Base-by-base conservation (phyloP, 92 coral and sea anemone species). In the Ricordea florida region DNA sequence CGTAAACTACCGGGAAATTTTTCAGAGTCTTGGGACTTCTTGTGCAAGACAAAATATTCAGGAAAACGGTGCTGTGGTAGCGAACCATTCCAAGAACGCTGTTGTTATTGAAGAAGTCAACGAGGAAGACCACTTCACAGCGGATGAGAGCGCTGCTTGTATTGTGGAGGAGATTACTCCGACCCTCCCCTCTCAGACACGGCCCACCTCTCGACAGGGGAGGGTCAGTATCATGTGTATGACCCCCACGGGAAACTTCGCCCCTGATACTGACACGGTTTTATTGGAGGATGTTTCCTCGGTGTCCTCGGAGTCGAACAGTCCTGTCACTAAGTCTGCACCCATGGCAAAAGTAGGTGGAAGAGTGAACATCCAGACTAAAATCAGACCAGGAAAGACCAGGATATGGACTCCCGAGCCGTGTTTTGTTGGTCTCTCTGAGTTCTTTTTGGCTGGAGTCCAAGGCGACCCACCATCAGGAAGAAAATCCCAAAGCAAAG, bases 361-460 rank as follows among this genome's bases (percentile, higher is more conserved):
- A 2, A 53, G 64, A 52, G 29, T 23, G 31, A n/a, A n/a, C n/a
- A n/a, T n/a, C n/a, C 43, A 15, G 21, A 4, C 35, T 42, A 49
- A 28, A 23, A 18, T 35, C 16, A 72, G 33, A 17, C 51, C 15
- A 13, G 42, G 52, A 6, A 73, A 26, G 33, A 17, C 40, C 13
- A 93, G 96, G 41, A 89, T 89, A 30, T 94, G 98, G 98, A 91
- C 88, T 49, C 94, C 94, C 3, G 71, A 82, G 30, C 94, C 89
- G 3, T 35, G 77, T 4, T 86, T 88, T 64, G 84, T 88, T 0
- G 98, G 96, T 2, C 66, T 94, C 24, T 79, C 97, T 1, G 78
- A 79, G 33, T 94, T 94, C 69, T 94, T 94, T 50, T 87, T 94
- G 10, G 90, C 85, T 25, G 98, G 97, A 14, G 97, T 94, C 21